Conservation (phyloP, 2,888 invertebrate species). For the Dioctria rufipes region DNA sequence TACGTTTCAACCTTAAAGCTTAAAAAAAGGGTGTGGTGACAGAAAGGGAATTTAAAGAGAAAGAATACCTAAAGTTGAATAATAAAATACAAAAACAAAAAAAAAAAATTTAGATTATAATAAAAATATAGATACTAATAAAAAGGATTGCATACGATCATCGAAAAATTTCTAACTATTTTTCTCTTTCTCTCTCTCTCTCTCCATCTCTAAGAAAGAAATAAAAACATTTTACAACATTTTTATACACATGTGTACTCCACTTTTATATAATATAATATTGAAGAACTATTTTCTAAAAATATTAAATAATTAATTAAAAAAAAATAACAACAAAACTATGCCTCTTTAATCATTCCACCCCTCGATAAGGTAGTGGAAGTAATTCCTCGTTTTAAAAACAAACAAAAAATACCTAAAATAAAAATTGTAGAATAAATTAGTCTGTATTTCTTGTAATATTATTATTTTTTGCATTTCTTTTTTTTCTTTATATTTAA, state of each 20-base stretch:
- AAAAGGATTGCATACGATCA: conserved; percentile 30
- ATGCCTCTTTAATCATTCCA: conserved; percentile 54
- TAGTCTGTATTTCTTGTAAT: conserved; percentile 33
- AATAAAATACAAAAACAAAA: conserved; percentile 12
- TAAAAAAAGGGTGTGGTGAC: conserved; percentile 41
- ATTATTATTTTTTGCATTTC: conserved; percentile 41
- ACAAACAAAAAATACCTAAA: conserved; percentile 36
- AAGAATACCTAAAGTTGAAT: conserved; percentile 23
- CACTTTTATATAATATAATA: conserved; percentile 1
- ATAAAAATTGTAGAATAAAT: conserved; percentile 39
- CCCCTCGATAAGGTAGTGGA: neutral
- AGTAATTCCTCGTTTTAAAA: conserved; percentile 22
- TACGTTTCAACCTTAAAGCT: conserved; percentile 52
- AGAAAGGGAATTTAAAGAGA: conserved; percentile 19
- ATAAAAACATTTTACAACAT: conserved; percentile 45
- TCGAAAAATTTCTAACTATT: conserved; percentile 9
- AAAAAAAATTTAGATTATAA: conserved; percentile 5
- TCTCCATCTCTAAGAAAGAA: conserved; percentile 11
- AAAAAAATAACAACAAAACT: conserved; percentile 55
- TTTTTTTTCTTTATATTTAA: conserved; percentile 21
- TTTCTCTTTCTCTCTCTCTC: no score
- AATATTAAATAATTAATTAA: conserved; percentile 36
- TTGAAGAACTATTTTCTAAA: conserved; percentile 30
- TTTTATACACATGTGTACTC: conserved; percentile 33
- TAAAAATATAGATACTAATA: conserved; percentile 9